phyloP scores from a whole-genome alignment of 2,888 invertebrate genomes.

The Ethmia dodecea region DNA sequence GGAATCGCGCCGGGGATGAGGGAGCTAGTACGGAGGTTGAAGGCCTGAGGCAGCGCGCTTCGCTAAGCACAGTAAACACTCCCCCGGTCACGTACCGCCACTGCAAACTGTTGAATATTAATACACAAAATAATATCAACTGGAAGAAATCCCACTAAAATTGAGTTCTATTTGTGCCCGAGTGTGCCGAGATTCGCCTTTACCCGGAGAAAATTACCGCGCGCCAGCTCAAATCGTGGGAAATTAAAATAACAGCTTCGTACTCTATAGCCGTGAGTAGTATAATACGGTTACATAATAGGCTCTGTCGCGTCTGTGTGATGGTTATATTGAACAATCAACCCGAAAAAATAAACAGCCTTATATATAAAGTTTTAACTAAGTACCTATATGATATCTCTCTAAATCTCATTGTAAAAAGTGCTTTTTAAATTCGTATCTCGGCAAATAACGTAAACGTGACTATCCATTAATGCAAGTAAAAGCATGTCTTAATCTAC shows the following conservation, averaged over 20 bases:
- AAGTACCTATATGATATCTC: too few species aligned
- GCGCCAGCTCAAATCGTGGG: conserved; percentile 21
- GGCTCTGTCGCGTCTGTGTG: conserved; percentile 9
- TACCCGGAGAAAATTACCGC: conserved; percentile 20
- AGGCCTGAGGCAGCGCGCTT: conserved; percentile 46
- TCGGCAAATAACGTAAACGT: too few species aligned
- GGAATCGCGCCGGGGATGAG: conserved; percentile 2
- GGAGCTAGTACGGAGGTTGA: conserved; percentile 20
- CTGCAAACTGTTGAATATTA: conserved; percentile 72
- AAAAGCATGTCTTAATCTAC: too few species aligned
- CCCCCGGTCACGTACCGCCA: conserved; percentile 62
- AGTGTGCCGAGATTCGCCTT: conserved; percentile 39
- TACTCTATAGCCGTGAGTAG: conserved; percentile 12
- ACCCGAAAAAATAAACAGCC: too few species aligned
- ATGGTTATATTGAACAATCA: too few species aligned
- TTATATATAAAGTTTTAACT: too few species aligned
- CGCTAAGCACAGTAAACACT: conserved; percentile 70
- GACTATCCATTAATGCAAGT: too few species aligned
- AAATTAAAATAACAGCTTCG: conserved; percentile 24
- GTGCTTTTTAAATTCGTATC: too few species aligned
- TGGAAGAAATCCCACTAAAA: conserved; percentile 44
- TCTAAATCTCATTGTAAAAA: too few species aligned
- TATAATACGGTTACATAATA: conserved; percentile 13
- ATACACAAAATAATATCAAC: conserved; percentile 56
- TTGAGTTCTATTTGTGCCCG: conserved; percentile 30